Evolutionary conservation across 2,113 vertebrate species (phyloP), one percentile per base, ranked within the genome.

Genomic region (Eptesicus fuscus): DNA sequence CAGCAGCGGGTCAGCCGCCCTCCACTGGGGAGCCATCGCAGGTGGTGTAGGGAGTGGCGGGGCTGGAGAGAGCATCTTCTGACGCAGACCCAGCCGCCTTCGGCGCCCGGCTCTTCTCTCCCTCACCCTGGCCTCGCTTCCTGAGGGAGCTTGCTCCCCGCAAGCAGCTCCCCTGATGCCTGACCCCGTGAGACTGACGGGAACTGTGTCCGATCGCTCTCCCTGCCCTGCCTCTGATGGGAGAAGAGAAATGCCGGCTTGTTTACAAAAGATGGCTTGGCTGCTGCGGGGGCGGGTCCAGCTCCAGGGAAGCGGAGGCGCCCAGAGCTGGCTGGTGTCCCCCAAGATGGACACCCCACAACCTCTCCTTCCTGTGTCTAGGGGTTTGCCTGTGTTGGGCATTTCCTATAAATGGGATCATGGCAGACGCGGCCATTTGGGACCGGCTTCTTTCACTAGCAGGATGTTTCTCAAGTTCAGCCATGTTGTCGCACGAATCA

Each of bases 291-390:
- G 3, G 3, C 1, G 7, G 49, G n/a, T 8, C 12, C 17, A 18
- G n/a, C 30, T 30, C 44, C 16, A 2, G 9, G 0, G n/a, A 40
- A n/a, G 20, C 61, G 40, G 32, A 78, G 44, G 17, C 1, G 14
- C 17, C 17, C 32, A 4, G 65, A 73, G 56, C 47, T n/a, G 13
- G 63, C 11, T 14, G 18, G 0, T 5, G 8, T 22, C 17, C 18
- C 0, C 40, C 4, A 35, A 44, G 4, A 25, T 12, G 0, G 0
- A 6, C 0, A 9, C 5, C 42, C 6, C 20, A 2, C 47, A 3
- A 28, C 10, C 23, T 4, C 30, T 53, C 35, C 56, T 17, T 65
- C 4, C 20, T 53, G 53, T 22, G 53, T 53, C 53, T 20, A 53
- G 53, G 53, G 7, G 18, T 53, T 53, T 20, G 53, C 53, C 18